Evolutionary conservation across 2,888 invertebrate species (phyloP).

Genomic region (Platycheirus albimanus): DNA sequence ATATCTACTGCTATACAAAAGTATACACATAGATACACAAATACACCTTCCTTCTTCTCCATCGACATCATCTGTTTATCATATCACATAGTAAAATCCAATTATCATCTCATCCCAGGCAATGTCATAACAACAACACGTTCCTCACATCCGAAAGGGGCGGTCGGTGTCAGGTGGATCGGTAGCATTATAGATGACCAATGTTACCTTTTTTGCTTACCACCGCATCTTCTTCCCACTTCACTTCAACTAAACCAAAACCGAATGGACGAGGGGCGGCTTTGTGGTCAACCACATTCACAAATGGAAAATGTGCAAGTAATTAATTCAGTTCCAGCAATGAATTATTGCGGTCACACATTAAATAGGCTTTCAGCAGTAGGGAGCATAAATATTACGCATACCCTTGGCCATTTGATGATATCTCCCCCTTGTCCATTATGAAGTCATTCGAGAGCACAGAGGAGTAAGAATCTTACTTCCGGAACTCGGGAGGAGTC

Average conservation of each 20-base stretch:
- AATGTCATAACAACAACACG: conserved; percentile 57
- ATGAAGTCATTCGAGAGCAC: conserved; percentile 54
- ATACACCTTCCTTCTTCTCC: not conserved
- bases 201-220: conserved; percentile 57
- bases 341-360: conserved; percentile 74
- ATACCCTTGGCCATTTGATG: conserved; percentile 47
- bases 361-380: conserved; percentile 68
- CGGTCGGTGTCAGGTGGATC: conserved; percentile 3
- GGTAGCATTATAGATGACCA: conserved; percentile 5
- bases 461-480: conserved; percentile 53
- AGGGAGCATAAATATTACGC: conserved; percentile 39
- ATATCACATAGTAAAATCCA: conserved; percentile 69
- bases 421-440: conserved; percentile 47
- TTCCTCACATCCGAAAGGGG: conserved; percentile 20
- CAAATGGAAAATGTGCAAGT: conserved; percentile 74
- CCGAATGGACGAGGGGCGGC: conserved; percentile 8
- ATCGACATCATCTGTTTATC: conserved; percentile 48
- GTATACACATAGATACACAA: not conserved
- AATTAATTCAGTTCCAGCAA: conserved; percentile 74
- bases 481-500: conserved; percentile 43
- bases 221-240: conserved; percentile 4
- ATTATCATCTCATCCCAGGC: conserved; percentile 72
- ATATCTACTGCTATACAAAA: not conserved
- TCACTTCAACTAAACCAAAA: conserved; percentile 13
- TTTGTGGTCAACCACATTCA: conserved; percentile 71